These are phyloP conservation scores for Perdita meconis DNA, from an alignment of 2,888 invertebrate species.

Conservation along the genomic window DNA sequence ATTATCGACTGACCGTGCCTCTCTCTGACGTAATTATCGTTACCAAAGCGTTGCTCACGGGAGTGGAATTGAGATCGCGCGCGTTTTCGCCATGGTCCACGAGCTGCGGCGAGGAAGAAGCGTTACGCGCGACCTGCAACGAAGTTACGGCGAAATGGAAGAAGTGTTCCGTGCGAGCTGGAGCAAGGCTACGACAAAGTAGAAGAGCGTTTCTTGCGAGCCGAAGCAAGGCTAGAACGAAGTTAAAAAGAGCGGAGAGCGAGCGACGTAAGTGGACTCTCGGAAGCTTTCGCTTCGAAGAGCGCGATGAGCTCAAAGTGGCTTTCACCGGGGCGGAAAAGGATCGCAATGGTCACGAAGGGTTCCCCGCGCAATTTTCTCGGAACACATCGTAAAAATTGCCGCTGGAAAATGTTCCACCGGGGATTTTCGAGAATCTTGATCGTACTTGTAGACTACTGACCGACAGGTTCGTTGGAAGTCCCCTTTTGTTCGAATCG, in stretches of 20 bases:
- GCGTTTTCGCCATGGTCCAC: not conserved
- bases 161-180: too few species aligned
- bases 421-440: not conserved
- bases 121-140: too few species aligned
- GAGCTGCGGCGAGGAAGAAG: not conserved
- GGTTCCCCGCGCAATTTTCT: slow-evolving; percentile 45
- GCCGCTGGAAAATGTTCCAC: not conserved
- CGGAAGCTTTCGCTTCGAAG: slow-evolving; percentile 60
- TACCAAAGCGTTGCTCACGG: slow-evolving; percentile 15
- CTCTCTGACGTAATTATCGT: slow-evolving; percentile 33
- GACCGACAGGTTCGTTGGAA: slow-evolving; percentile 21
- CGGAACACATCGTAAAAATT: slow-evolving; percentile 20
- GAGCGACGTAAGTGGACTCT: slow-evolving; percentile 64
- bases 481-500: slow-evolving; percentile 11
- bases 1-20: slow-evolving; percentile 31
- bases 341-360: slow-evolving; percentile 46
- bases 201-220: too few species aligned
- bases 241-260: slow-evolving; percentile 55
- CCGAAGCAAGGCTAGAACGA: slow-evolving; percentile 29
- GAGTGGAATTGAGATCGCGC: not conserved
- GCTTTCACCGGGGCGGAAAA: slow-evolving; percentile 68
- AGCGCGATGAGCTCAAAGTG: slow-evolving; percentile 39
- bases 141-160: too few species aligned
- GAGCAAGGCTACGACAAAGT: too few species aligned
- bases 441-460: not conserved